phyloP scores from a whole-genome alignment of 2,888 invertebrate species.

The Xylota segnis region DNA sequence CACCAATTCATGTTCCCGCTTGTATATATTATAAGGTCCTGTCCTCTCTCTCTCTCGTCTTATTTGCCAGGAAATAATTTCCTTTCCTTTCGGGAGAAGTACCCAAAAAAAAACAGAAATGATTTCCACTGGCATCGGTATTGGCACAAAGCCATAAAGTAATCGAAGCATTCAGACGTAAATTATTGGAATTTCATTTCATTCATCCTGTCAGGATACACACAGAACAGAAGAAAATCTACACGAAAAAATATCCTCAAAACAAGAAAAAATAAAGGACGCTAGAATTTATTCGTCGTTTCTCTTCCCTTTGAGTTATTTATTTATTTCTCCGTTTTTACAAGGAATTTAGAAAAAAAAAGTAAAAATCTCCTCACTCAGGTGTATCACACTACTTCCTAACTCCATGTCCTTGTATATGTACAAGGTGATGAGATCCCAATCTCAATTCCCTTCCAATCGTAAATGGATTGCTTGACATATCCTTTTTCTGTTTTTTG shows the following conservation, averaged over 20 bases:
- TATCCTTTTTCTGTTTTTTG: slow-evolving; percentile 30
- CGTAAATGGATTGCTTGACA: slow-evolving; percentile 67
- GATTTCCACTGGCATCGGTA: slow-evolving; percentile 60
- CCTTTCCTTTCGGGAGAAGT: slow-evolving; percentile 16
- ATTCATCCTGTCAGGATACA: slow-evolving; percentile 66
- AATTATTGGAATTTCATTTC: slow-evolving; percentile 75
- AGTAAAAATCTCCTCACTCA: slow-evolving; percentile 41
- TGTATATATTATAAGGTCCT: slow-evolving; percentile 49
- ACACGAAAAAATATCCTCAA: slow-evolving; percentile 41
- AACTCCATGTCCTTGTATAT: slow-evolving; percentile 4
- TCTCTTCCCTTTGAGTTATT: slow-evolving; percentile 48
- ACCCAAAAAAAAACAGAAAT: slow-evolving; percentile 36
- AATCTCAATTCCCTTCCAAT: slow-evolving; percentile 65
- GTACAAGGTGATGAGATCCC: slow-evolving; percentile 65
- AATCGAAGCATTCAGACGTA: slow-evolving; percentile 75
- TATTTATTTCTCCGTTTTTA: slow-evolving; percentile 44
- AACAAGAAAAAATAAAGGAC: slow-evolving; percentile 10
- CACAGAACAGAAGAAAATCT: slow-evolving; percentile 12
- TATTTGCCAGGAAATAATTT: slow-evolving; percentile 57
- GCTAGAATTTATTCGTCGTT: slow-evolving; percentile 31
- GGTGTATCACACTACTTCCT: slow-evolving; percentile 33
- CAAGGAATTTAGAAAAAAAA: slow-evolving; percentile 59
- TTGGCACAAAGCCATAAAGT: slow-evolving; percentile 74
- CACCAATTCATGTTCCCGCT: slow-evolving; percentile 65
- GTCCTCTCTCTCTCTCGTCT: slow-evolving; percentile 56